A percentile compares a stretch with the other conserved stretches of the same genome.
Conservation (phyloP, 30 jellyfish, hydroid and myxozoan species). For the Mastigias papua region DNA sequence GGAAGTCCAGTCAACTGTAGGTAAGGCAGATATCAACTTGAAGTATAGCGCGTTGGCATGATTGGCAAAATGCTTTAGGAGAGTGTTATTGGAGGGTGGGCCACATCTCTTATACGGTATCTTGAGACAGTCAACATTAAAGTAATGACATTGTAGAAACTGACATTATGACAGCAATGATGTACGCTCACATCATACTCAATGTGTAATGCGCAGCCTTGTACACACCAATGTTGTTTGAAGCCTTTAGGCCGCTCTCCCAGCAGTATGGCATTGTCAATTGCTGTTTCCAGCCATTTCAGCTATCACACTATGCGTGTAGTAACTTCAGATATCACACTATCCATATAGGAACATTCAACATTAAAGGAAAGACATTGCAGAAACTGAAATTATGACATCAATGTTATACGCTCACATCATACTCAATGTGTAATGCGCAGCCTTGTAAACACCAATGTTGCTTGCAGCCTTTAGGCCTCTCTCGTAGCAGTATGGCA, state of each 20-base stretch:
- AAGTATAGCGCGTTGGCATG: neutral
- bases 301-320: neutral
- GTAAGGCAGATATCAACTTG: slow-evolving; percentile 9
- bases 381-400: no score
- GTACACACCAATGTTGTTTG: neutral
- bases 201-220: neutral
- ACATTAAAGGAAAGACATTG: no score
- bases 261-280: neutral
- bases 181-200: neutral
- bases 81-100: no score
- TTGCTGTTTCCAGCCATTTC: neutral
- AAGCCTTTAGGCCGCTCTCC: neutral
- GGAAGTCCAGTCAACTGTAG: slow-evolving; percentile 46
- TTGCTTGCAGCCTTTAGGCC: no score
- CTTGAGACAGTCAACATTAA: neutral
- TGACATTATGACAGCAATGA: neutral
- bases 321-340: no score
- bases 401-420: no score
- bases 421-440: no score
- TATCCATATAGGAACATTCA: no score
- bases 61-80: neutral
- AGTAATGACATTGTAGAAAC: neutral
- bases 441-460: no score
- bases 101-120: neutral
- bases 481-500: no score